phyloP scores from a whole-genome alignment of 2,888 invertebrate genomes.

The Auanema freiburgensis region DNA sequence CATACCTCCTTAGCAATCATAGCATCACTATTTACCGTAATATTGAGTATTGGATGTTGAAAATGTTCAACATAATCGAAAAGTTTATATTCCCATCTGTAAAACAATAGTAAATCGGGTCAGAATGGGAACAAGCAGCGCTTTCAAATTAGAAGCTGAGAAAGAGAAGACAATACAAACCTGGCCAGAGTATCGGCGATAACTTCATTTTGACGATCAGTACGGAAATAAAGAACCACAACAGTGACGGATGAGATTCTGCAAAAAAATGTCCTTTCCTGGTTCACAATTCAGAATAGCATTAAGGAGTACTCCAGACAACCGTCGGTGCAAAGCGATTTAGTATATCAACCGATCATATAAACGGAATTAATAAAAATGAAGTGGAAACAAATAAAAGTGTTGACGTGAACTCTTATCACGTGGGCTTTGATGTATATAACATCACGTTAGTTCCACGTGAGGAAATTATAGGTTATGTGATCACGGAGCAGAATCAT shows the following conservation, averaged over 20 bases:
- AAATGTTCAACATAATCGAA: slow-evolving; percentile 41
- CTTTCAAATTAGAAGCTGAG: neutral
- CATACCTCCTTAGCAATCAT: slow-evolving; percentile 50
- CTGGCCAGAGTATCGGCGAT: slow-evolving; percentile 21
- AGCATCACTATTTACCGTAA: slow-evolving; percentile 47
- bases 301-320: too few species aligned
- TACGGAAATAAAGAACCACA: slow-evolving; percentile 54
- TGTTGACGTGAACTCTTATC: neutral
- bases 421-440: too few species aligned
- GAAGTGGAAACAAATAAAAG: too few species aligned
- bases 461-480: too few species aligned
- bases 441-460: neutral
- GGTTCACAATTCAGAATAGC: too few species aligned
- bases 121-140: neutral
- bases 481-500: too few species aligned
- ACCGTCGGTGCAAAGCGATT: too few species aligned
- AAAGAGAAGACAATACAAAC: slow-evolving; percentile 2
- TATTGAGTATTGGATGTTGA: slow-evolving; percentile 43
- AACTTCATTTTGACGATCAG: slow-evolving; percentile 39
- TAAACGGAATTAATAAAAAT: too few species aligned
- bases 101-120: neutral
- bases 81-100: slow-evolving; percentile 42
- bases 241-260: slow-evolving; percentile 45
- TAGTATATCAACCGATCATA: too few species aligned
- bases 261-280: too few species aligned